Base-by-base conservation (phyloP, 2,113 vertebrate species). In the Turdus rufiventris region DNA sequence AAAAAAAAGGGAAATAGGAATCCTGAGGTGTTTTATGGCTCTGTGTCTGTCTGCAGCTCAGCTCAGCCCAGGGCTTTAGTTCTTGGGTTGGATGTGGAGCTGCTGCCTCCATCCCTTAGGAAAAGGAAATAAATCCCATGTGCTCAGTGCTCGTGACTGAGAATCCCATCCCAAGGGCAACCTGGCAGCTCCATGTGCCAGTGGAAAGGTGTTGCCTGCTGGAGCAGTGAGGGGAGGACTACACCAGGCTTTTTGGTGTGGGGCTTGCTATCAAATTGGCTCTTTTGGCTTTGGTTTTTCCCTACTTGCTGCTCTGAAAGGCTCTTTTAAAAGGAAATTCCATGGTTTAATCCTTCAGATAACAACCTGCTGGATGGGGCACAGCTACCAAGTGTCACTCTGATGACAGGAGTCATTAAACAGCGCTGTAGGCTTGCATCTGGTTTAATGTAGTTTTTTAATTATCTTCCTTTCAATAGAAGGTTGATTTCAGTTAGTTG, bases 11-110 rank as follows among this genome's bases (percentile, higher is more conserved):
- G 12, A 10, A 40, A 15, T 10, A 25, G 82, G 45, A 73, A 66
- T 43, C 8, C 12, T 28, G 38, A 43, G 47, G 14, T 34, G n/a
- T 36, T 79, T 53, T 10, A 0, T 47, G 66, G 36, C 50, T 81
- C 42, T 1, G 0, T 4, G 6, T 11, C 25, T 72, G 61, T 8
- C 42, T 71, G 66, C 0, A 0, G 45, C 26, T 57, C 1, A 0
- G 28, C 76, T 56, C 24, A 0, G 28, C 76, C 53, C 24, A 0
- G 68, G 47, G 21, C 16, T 29, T 38, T 2, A 11, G 10, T 21
- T 53, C 47, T 75, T 0, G 0, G 50, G 20, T 8, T 50, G 85
- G 48, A 18, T 34, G 61, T 43, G 85, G 48, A n/a, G 19, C 57
- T 47, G 47, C 40, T 40, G 26, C 17, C 54, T 94, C 26, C 23